These are phyloP conservation scores for Gasteruption jaculator DNA, from an alignment of 2,888 invertebrate genomes.

Conservation along the genomic window DNA sequence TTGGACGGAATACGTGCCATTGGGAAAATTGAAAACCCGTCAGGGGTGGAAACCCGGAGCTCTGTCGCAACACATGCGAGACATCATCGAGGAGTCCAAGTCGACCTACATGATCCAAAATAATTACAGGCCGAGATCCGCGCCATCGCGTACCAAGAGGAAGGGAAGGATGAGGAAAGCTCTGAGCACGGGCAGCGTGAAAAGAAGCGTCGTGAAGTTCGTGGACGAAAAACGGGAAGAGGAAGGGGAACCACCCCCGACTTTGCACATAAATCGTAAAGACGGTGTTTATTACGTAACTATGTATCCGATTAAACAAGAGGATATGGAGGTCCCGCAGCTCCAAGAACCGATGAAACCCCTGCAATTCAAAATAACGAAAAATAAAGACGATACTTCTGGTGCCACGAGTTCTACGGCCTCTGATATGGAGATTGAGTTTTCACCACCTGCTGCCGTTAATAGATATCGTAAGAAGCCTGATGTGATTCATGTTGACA, in stretches of 20 bases:
- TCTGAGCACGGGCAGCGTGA: background rate
- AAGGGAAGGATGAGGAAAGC: background rate
- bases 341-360: constrained; percentile 43
- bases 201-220: background rate
- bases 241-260: constrained; percentile 40
- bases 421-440: constrained; percentile 50
- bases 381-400: constrained; percentile 38
- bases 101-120: constrained; percentile 21
- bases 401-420: constrained; percentile 39
- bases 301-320: constrained; percentile 47
- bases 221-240: constrained; percentile 6
- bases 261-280: constrained; percentile 43
- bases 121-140: constrained; percentile 20
- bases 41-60: constrained; percentile 46
- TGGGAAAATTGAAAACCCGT: constrained; percentile 34
- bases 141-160: constrained; percentile 15
- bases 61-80: constrained; percentile 29
- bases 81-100: constrained; percentile 30
- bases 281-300: constrained; percentile 48
- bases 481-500: constrained; percentile 43
- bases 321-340: constrained; percentile 29
- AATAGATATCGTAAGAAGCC: constrained; percentile 41
- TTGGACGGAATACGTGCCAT: constrained; percentile 34
- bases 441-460: constrained; percentile 47
- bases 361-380: constrained; percentile 45